A percentile compares a stretch with the other conserved stretches of the same genome.
phyloP scores from a whole-genome alignment of 2,113 vertebrate species.

The Pipra filicauda region DNA sequence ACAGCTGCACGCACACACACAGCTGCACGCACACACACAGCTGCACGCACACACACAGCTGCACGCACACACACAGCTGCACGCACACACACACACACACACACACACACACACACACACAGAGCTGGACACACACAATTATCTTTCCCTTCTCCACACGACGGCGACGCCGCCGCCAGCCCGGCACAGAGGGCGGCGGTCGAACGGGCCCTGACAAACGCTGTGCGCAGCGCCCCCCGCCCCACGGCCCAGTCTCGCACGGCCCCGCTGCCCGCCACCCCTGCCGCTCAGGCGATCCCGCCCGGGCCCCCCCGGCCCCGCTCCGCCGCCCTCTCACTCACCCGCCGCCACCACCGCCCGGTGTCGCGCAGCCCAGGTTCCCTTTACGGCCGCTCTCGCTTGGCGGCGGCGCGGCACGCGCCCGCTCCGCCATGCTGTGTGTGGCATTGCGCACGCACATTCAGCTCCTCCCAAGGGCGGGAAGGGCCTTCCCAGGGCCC shows the following conservation, averaged over 20 bases:
- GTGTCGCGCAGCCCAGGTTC: neutral
- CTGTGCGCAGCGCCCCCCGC: neutral
- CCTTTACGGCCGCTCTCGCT: neutral
- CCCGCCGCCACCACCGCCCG: no score
- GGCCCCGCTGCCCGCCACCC: neutral
- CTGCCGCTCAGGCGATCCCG: no score
- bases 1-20: neutral
- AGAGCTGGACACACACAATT: neutral
- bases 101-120: neutral
- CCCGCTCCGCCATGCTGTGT: neutral
- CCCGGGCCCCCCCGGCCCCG: no score
- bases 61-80: neutral
- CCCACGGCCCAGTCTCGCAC: neutral
- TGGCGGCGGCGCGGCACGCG: neutral
- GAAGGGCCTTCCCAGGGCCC: no score
- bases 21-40: no score
- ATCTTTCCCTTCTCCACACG: neutral
- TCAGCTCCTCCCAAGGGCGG: rapidly evolving
- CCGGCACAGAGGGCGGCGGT: no score
- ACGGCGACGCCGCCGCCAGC: neutral
- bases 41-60: neutral
- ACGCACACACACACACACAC: neutral
- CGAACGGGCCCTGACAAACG: rapidly evolving
- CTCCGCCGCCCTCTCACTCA: no score
- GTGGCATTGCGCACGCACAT: neutral